A percentile compares a stretch with the other conserved stretches of the same genome.
These are phyloP conservation scores for Meles meles DNA, from an alignment of 2,113 vertebrate genomes.

Conservation along the genomic window DNA sequence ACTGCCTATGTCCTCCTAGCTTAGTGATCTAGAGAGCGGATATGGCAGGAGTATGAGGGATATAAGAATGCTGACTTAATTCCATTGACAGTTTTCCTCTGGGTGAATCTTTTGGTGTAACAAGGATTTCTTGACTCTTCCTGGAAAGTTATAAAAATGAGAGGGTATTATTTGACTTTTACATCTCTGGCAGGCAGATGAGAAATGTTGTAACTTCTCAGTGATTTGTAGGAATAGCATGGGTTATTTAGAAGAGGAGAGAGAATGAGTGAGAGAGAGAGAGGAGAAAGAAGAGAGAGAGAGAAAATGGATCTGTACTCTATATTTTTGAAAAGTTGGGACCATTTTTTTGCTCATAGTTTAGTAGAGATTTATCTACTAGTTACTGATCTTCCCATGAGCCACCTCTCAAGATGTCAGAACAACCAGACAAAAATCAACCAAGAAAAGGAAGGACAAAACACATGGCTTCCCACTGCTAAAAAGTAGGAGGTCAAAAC, in stretches of 20 bases:
- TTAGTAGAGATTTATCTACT: background rate
- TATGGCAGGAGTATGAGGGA: background rate
- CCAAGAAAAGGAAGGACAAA: conserved; percentile 58
- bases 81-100: background rate
- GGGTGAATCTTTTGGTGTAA: background rate
- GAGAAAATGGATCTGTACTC: background rate
- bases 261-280: conserved; percentile 28
- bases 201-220: background rate
- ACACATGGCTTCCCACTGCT: background rate
- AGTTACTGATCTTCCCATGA: background rate
- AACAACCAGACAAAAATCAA: background rate
- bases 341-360: background rate
- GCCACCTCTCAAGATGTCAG: background rate
- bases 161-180: background rate
- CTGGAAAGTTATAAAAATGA: background rate
- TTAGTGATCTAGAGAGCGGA: background rate
- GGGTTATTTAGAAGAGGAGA: background rate
- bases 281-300: background rate
- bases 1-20: background rate
- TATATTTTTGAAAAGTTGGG: background rate
- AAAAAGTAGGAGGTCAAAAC: conserved; percentile 37
- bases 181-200: background rate
- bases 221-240: background rate
- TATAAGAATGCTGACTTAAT: background rate
- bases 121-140: background rate